Conservation (phyloP, 2,888 invertebrate species). For the Cheilosia scutellata region DNA sequence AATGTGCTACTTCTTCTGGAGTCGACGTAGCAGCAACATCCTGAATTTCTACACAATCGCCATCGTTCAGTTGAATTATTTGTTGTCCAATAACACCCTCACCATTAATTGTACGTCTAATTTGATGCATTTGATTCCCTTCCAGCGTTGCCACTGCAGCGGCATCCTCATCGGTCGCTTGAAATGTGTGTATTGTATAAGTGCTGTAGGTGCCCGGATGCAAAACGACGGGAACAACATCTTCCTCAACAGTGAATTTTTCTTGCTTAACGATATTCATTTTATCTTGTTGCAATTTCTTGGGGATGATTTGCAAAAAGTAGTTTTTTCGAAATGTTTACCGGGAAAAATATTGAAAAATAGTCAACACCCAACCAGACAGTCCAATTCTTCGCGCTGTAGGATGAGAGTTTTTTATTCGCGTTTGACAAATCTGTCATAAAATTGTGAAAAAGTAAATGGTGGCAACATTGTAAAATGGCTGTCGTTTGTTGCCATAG, state of each 20-base stretch:
- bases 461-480: conserved; percentile 69
- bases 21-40: conserved; percentile 78
- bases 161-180: conserved; percentile 80
- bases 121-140: conserved; percentile 77
- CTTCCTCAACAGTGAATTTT: conserved; percentile 80
- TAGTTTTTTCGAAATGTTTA: conserved; percentile 68
- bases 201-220: conserved; percentile 79
- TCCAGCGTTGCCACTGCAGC: conserved; percentile 81
- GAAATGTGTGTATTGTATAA: conserved; percentile 81
- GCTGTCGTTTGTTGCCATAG: conserved; percentile 58
- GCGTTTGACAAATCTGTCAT: conserved; percentile 48
- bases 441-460: conserved; percentile 50
- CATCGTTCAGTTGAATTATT: conserved; percentile 79
- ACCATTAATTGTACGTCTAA: conserved; percentile 71
- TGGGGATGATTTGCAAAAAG: conserved; percentile 43
- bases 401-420: conserved; percentile 50
- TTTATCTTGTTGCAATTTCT: conserved; percentile 27
- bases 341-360: conserved; percentile 65
- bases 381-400: conserved; percentile 45
- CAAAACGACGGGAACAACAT: conserved; percentile 81
- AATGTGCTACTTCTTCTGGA: conserved; percentile 2
- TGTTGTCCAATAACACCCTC: conserved; percentile 79
- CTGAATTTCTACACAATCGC: conserved; percentile 59
- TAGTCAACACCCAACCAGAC: conserved; percentile 74
- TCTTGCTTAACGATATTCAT: conserved; percentile 81